Evolutionary conservation across 2,797 vertebrate genomes (phyloP), one percentile per base, ranked within the genome.

Genomic region (Rhinella marina): DNA sequence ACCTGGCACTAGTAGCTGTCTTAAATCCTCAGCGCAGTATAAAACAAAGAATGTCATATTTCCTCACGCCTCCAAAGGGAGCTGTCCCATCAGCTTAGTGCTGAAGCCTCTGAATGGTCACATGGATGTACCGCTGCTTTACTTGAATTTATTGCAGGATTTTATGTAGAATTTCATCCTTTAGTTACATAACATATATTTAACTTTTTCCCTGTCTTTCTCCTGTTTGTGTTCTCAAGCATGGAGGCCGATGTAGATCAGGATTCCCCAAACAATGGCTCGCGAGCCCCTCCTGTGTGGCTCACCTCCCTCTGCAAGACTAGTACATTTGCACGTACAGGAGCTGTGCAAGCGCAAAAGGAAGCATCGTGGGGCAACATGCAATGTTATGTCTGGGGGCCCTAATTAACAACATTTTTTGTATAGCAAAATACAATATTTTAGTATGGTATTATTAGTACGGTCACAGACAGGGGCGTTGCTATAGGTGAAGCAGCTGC

Each of bases 11-110:
- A 70, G 61, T 70, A 78, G 54, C 73, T 84, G 61, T 84, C 86
- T 84, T 78, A 57, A 68, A 81, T 80, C 76, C 68, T 86, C 29
- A 68, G 68, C 68, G 48, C 59, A 75, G 27, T 23, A 21, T 14
- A 41, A 25, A 86, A 75, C 66, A 85, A 70, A 85, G 86, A 78
- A 81, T 86, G 78, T 76, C 78, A 88, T 21, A 82, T 88, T 25
- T 48, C 70, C 83, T 76, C 81, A 86, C 66, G 50, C 87, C 87
- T 88, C 83, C 79, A 86, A 82, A 77, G 57, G 78, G 87, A 88
- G 78, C 87, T 88, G 87, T 88, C 84, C 78, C 78, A 57, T 50
- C 77, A 82, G 78, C 56, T 82, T 82, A 88, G 83, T 86, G 78
- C 78, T 88, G 83, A 85, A 85, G 59, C 56, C 75, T 61, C 81